phyloP scores from a whole-genome alignment of 2,888 invertebrate genomes.

The Nezara viridula region DNA sequence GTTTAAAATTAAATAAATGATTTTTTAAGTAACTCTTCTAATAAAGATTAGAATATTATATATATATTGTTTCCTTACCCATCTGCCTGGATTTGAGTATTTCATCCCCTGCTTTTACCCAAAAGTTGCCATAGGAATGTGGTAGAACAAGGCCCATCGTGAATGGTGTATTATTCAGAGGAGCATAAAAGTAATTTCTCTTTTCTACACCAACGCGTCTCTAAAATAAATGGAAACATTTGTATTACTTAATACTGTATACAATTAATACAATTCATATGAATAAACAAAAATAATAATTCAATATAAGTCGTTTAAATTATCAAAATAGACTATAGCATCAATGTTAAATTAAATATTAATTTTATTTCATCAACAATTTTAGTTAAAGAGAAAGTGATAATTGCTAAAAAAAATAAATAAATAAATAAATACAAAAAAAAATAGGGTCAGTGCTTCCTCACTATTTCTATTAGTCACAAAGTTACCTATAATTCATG shows the following conservation, averaged over 20 bases:
- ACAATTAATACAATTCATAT: background rate
- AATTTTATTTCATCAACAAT: background rate
- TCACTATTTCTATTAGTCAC: no score
- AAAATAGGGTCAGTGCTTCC: no score
- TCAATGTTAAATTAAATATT: background rate
- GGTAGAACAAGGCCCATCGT: slow-evolving; percentile 89
- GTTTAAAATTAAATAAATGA: no score
- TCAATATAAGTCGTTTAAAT: background rate
- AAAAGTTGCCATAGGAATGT: slow-evolving; percentile 82
- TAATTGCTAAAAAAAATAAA: background rate
- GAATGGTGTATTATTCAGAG: slow-evolving; percentile 87
- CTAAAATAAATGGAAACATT: slow-evolving; percentile 68
- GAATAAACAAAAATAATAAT: background rate
- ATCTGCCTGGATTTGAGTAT: slow-evolving; percentile 78
- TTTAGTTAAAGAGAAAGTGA: background rate
- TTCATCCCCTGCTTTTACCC: slow-evolving; percentile 83
- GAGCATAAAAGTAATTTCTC: slow-evolving; percentile 87
- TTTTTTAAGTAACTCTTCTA: no score
- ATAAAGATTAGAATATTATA: background rate
- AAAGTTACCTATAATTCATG: no score
- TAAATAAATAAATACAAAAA: no score
- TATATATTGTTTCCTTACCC: slow-evolving; percentile 72
- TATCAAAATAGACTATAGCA: background rate
- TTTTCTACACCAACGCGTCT: slow-evolving; percentile 84
- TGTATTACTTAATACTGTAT: background rate